Base-by-base conservation (phyloP, 2,113 vertebrate species). In the Sapayoa aenigma region DNA sequence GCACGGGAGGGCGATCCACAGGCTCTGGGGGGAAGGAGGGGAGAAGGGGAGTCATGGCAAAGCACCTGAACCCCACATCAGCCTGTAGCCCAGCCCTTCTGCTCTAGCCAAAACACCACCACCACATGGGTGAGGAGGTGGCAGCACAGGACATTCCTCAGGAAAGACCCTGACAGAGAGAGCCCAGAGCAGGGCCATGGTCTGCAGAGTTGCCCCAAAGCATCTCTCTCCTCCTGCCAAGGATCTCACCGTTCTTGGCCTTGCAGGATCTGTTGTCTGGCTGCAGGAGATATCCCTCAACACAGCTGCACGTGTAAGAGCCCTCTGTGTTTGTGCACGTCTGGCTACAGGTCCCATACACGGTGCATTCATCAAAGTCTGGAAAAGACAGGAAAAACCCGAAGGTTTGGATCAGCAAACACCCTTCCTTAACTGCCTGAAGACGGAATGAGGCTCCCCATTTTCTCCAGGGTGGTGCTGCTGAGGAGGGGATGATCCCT, bases 191-290 rank as follows among this genome's bases (percentile, higher is more conserved):
- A 44, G 21, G 16, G 21, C 20, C 2, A 0, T 0, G 0, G 30
- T 12, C 3, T 17, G 67, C 23, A 33, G 60, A 31, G 59, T 68
- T 31, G 52, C 67, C 44, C 67, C 2, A 4, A 14, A 37, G 73
- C 62, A 14, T 5, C 9, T 5, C 0, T 0, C 5, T 39, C 6
- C 17, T 56, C 49, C 33, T 11, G 5, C 1, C 13, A 4, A 11
- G 69, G 87, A 17, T 76, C 98, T 90, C 97, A 99, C 99, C 99
- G 0, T 99, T 99, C 97, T 99, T 99, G 87, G 99, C 99, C 96
- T 99, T 99, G 98, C 99, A 99, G 83, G 99, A 99, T 50, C 99
- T 98, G 97, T 99, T 99, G 92, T 99, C 99, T 0, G 99, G 99
- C 96, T 99, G 99, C 84, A 99, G 93, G 87, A 99, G 98, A 91